A percentile compares a stretch with the other conserved stretches of the same genome.
phyloP scores from a whole-genome alignment of 2,797 vertebrate genomes.

The Sibirionetta formosa region DNA sequence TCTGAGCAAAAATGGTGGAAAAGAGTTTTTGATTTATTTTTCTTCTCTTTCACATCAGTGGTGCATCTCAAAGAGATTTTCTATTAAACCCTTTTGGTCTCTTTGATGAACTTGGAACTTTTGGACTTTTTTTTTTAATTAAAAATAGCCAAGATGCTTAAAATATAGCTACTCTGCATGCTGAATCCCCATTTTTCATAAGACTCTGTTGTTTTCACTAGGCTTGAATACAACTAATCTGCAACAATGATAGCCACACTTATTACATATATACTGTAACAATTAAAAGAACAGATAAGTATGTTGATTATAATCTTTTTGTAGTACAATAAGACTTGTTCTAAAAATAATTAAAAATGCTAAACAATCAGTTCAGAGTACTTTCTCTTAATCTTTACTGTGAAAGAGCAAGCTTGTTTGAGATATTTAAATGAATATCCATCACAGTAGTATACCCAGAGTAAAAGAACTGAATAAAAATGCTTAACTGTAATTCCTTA shows the following conservation, averaged over 20 bases:
- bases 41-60: background rate
- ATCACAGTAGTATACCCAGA: background rate
- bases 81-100: background rate
- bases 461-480: background rate
- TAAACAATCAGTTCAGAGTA: background rate
- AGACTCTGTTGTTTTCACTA: background rate
- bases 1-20: background rate
- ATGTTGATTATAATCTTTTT: background rate
- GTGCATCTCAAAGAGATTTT: background rate
- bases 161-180: background rate
- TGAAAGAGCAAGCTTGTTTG: background rate
- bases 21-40: background rate
- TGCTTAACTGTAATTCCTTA: background rate
- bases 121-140: background rate
- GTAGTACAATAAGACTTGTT: background rate
- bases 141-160: background rate
- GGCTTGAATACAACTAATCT: background rate
- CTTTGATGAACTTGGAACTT: constrained; percentile 9
- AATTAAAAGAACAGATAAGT: background rate
- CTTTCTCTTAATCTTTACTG: background rate
- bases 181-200: background rate
- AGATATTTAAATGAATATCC: background rate
- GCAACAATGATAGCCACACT: background rate
- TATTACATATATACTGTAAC: background rate
- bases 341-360: background rate